A percentile compares a stretch with the other conserved stretches of the same genome.
Evolutionary conservation across 1,140 invertebrate genomes (phyloP).

Genomic region (Pemphigus obesinymphae): DNA sequence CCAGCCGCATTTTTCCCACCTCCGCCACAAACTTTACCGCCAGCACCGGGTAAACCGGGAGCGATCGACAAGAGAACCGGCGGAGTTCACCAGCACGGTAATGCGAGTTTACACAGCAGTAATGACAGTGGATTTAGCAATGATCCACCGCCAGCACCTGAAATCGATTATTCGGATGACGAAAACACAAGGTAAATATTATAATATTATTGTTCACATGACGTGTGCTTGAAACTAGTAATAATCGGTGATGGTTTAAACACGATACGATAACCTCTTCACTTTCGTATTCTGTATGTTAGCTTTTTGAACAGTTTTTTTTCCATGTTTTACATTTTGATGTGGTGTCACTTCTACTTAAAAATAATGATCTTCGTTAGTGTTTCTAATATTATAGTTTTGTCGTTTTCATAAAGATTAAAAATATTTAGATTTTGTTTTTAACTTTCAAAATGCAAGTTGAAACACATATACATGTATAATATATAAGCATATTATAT

Average conservation of each 20-base stretch:
- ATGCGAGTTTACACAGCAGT: constrained; percentile 78
- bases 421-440: too few relatives aligned
- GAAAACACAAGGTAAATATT: constrained; percentile 67
- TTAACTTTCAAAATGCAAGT: too few relatives aligned
- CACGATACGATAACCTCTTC: too few relatives aligned
- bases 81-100: constrained; percentile 51
- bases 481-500: too few relatives aligned
- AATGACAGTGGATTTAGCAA: constrained; percentile 89
- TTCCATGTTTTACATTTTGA: too few relatives aligned
- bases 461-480: too few relatives aligned
- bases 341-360: neutral
- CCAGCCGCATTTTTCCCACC: constrained; percentile 31
- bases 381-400: too few relatives aligned
- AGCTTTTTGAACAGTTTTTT: too few relatives aligned
- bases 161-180: constrained; percentile 85
- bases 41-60: constrained; percentile 31
- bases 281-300: too few relatives aligned
- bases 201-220: neutral
- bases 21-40: constrained; percentile 14
- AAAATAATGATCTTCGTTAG: too few relatives aligned
- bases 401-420: too few relatives aligned
- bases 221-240: neutral
- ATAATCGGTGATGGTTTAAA: neutral
- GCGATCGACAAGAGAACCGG: neutral
- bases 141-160: constrained; percentile 78